Conservation (phyloP, 92 coral and sea anemone genomes). For the Scolanthus callimorphus region DNA sequence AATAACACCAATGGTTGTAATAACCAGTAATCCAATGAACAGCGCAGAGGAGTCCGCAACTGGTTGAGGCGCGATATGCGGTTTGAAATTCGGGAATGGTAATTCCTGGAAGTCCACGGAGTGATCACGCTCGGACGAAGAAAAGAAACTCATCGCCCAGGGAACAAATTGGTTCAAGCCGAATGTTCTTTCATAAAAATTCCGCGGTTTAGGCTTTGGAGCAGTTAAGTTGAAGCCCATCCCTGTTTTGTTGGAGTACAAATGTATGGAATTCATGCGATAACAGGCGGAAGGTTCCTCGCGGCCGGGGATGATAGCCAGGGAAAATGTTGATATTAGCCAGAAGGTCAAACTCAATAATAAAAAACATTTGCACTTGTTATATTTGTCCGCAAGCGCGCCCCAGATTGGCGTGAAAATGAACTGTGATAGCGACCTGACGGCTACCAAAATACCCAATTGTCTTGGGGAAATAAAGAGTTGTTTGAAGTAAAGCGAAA, state of each 20-base stretch:
- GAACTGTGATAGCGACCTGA: conserved; percentile 85
- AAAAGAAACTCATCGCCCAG: conserved; percentile 85
- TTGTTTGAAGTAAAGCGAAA: conserved; percentile 93
- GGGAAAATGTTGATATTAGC: conserved; percentile 68
- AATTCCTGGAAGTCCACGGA: conserved; percentile 69
- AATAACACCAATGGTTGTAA: conserved; percentile 68
- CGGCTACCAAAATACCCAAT: conserved; percentile 93
- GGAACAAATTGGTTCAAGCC: conserved; percentile 58
- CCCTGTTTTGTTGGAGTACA: conserved; percentile 32
- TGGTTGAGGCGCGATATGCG: conserved; percentile 64
- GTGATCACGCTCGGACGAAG: conserved; percentile 61
- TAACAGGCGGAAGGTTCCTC: conserved; percentile 83
- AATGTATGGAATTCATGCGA: conserved; percentile 60
- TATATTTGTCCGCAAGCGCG: conserved; percentile 87
- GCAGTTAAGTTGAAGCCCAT: conserved; percentile 22
- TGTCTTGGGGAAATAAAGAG: conserved; percentile 93
- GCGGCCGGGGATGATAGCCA: conserved; percentile 77
- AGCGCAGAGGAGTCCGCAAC: conserved; percentile 76
- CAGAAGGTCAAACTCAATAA: conserved; percentile 82
- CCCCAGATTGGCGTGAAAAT: conserved; percentile 95
- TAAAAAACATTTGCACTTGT: conserved; percentile 79
- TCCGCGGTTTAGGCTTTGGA: conserved; percentile 13
- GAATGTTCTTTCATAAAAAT: conserved; percentile 46
- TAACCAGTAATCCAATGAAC: conserved; percentile 68
- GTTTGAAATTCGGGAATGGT: conserved; percentile 70